Evolutionary conservation across 2,888 invertebrate genomes (phyloP), one percentile per base, ranked within the genome.

Genomic region (Coleophora flavipennella): DNA sequence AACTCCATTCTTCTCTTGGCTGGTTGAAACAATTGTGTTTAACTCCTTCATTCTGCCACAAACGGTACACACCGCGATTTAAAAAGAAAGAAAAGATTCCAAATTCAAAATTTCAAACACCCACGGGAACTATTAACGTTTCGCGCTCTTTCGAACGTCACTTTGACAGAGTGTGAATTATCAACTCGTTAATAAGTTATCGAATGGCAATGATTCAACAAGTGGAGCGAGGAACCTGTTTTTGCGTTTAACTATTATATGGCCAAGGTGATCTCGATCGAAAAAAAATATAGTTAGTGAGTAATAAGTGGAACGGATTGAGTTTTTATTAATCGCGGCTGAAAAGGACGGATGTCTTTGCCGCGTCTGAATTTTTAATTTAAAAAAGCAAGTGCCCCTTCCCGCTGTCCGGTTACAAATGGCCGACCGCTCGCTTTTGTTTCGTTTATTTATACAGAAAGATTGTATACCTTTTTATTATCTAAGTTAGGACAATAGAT

Each of bases 71-170:
- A 42, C 35, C 42, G 25, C 43, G 51, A 50, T 48, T 41, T 12
- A 14, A 34, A 35, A 20, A 12, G n/a, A 48, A 28, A 41, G 44
- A 44, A 47, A 43, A 39, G 46, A 40, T n/a, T n/a, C 29, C 8
- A 10, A 49, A 48, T 29, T 25, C 28, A n/a, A 44, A 51, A 26
- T 8, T 43, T 41, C 31, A 40, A 46, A 44, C 46, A 42, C 48
- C 20, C 3, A 20, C 20, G 46, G 49, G 49, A 40, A 49, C 33
- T 45, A 40, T 40, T 42, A 41, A 44, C 42, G 45, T 50, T 76
- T 73, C 67, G 71, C 80, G 79, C 74, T 67, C 59, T 72, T 69
- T 66, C 48, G 60, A 64, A 76, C 70, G 79, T 80, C 79, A 80
- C 76, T 77, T 72, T 76, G 75, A 75, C 74, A 74, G 57, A 47